Conservation (phyloP, 2,113 vertebrate species). For the Pleuronectes platessa region DNA sequence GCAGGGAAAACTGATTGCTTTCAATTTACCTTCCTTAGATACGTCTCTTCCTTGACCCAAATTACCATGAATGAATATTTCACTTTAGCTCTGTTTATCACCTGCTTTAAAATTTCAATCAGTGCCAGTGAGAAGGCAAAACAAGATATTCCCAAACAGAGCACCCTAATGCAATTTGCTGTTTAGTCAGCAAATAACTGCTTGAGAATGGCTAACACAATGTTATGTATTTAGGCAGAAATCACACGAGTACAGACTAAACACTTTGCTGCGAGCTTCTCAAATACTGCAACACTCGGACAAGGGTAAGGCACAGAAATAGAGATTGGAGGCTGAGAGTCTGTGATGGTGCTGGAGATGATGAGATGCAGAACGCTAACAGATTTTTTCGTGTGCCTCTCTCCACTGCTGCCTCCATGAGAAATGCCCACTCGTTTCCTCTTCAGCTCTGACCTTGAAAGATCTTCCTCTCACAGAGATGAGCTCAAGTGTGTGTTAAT, state of each 20-base stretch:
- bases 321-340: slow-evolving; percentile 17
- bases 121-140: slow-evolving; percentile 58
- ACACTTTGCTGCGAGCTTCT: slow-evolving; percentile 10
- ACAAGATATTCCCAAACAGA: slow-evolving; percentile 41
- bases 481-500: slow-evolving; percentile 20
- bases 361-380: slow-evolving; percentile 29
- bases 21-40: slow-evolving; percentile 21
- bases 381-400: slow-evolving; percentile 38
- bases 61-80: slow-evolving; percentile 52
- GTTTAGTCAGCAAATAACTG: slow-evolving; percentile 64
- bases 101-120: slow-evolving; percentile 67
- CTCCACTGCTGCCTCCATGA: slow-evolving; percentile 20
- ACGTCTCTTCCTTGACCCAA: slow-evolving; percentile 69
- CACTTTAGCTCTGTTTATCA: slow-evolving; percentile 48
- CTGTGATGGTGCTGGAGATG: neutral
- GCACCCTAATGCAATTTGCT: slow-evolving; percentile 36
- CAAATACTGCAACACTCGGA: neutral
- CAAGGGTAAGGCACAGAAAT: slow-evolving; percentile 14
- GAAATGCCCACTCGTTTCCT: slow-evolving; percentile 49
- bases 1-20: too few species aligned
- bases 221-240: slow-evolving; percentile 18
- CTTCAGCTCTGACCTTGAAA: slow-evolving; percentile 58
- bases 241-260: slow-evolving; percentile 8
- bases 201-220: slow-evolving; percentile 55
- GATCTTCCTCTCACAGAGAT: slow-evolving; percentile 31